Percentiles rank a stretch among this genome's conserved stretches.
These are phyloP conservation scores for Megaceryle maxima DNA, from an alignment of 2,113 vertebrate genomes.

Conservation along the genomic window DNA sequence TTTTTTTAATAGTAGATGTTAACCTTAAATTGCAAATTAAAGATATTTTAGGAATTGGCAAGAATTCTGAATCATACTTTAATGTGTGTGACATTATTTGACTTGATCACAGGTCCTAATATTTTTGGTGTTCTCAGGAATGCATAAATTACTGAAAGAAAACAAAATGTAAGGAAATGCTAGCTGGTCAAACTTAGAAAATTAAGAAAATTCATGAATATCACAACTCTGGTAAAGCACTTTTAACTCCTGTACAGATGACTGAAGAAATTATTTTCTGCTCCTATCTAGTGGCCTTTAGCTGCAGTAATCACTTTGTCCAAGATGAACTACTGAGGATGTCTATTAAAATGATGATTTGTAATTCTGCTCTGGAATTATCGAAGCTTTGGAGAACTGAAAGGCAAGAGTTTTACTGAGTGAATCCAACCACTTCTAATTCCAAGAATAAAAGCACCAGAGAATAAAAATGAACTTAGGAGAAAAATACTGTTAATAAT, in stretches of 20 bases:
- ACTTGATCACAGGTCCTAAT: neutral
- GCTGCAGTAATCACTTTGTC: neutral
- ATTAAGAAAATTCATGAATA: neutral
- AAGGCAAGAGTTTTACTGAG: neutral
- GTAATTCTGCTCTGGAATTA: neutral
- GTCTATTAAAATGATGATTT: neutral
- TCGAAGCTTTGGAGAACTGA: neutral
- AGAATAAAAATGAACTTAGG: neutral
- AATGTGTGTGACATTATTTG: neutral
- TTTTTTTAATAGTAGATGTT: neutral
- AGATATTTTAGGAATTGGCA: neutral
- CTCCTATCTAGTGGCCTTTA: neutral
- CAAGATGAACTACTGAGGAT: neutral
- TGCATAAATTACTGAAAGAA: neutral
- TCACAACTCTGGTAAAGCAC: neutral
- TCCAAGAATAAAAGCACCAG: neutral
- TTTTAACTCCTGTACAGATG: neutral
- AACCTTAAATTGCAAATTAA: conserved; percentile 19
- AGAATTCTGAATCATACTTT: neutral
- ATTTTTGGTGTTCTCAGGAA: neutral
- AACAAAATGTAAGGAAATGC: neutral
- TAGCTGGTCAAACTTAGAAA: neutral
- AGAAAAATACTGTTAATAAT: neutral
- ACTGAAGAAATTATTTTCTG: neutral
- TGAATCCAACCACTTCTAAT: neutral